A percentile compares a stretch with the other conserved stretches of the same genome.
These are phyloP conservation scores for Lissocephala sabroskyi DNA, from an alignment of 2,888 invertebrate genomes.

Conservation along the genomic window DNA sequence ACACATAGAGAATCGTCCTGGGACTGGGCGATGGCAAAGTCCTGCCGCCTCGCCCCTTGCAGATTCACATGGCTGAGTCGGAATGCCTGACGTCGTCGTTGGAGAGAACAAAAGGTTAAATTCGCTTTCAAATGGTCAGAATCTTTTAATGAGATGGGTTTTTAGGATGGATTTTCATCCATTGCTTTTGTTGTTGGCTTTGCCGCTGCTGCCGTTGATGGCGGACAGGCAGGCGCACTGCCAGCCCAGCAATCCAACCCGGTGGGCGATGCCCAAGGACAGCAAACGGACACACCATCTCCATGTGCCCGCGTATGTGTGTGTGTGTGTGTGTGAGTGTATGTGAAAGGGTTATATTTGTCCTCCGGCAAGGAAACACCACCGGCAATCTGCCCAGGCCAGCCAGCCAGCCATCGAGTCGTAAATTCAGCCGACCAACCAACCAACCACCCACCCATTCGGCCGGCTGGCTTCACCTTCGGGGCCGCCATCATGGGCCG, in stretches of 20 bases:
- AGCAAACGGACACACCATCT: conserved; percentile 34
- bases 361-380: conserved; percentile 66
- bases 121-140: conserved; percentile 71
- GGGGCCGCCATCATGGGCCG: conserved; percentile 41
- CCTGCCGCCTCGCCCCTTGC: too few species aligned
- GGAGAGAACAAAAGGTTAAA: conserved; percentile 66
- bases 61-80: conserved; percentile 37
- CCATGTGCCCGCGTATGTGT: conserved; percentile 6
- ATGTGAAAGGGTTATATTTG: conserved; percentile 67
- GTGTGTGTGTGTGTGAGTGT: conserved; percentile 7
- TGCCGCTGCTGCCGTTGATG: conserved; percentile 26
- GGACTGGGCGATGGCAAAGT: conserved; percentile 6
- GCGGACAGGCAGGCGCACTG: conserved; percentile 61
- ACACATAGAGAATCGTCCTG: conserved; percentile 1
- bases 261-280: conserved; percentile 7
- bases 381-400: conserved; percentile 47
- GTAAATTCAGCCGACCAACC: conserved; percentile 63
- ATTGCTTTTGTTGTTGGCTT: too few species aligned
- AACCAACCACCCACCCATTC: conserved; percentile 6
- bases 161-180: conserved; percentile 22
- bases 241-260: conserved; percentile 1
- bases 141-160: conserved; percentile 61
- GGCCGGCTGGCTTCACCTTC: too few species aligned
- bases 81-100: conserved; percentile 24
- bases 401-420: conserved; percentile 36